Evolutionary conservation across 2,797 vertebrate genomes (phyloP), one percentile per base, ranked within the genome.

Genomic region (Catharus ustulatus): DNA sequence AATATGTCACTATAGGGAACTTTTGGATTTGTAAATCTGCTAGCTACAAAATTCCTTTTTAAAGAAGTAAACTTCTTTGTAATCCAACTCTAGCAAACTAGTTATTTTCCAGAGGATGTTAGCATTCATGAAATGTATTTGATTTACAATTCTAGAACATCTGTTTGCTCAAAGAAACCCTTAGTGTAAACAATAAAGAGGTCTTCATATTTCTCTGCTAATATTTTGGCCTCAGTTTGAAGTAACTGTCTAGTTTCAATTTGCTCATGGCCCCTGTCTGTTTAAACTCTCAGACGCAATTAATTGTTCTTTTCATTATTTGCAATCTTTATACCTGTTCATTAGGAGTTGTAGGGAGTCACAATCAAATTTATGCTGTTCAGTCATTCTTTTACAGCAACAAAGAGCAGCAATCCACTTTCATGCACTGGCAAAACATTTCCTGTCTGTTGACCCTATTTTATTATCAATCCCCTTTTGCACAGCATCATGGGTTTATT

Each of bases 111-210:
- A 59, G 62, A 91, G 84, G 34, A 84, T 87, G 69, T 87, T 92
- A 94, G 18, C 62, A 85, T 94, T 95, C 76, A 67, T 88, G 66
- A 85, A 79, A 86, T 93, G 36, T 72, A 52, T 77, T 78, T 3
- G 61, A 81, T 91, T 95, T 90, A 80, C 66, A 86, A 55, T 93
- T 92, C 87, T 89, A 62, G 87, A 95, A 89, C 79, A 89, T 95
- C 91, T 96, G 86, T 89, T 95, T 95, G 91, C 62, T 89, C 61
- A 80, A 64, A 74, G 58, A 94, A 74, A 57, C 16, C 43, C 48
- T 68, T 84, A 83, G 20, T 80, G 27, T 90, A 88, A 93, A 74
- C 78, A 80, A 15, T 63, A 81, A 81, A 89, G 68, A 75, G 36
- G 13, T 85, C 76, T 89, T 85, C 68, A 48, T 54, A 58, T 68